Evolutionary conservation across 2,888 invertebrate species (phyloP).

Genomic region (Carpatolechia fugitivella): DNA sequence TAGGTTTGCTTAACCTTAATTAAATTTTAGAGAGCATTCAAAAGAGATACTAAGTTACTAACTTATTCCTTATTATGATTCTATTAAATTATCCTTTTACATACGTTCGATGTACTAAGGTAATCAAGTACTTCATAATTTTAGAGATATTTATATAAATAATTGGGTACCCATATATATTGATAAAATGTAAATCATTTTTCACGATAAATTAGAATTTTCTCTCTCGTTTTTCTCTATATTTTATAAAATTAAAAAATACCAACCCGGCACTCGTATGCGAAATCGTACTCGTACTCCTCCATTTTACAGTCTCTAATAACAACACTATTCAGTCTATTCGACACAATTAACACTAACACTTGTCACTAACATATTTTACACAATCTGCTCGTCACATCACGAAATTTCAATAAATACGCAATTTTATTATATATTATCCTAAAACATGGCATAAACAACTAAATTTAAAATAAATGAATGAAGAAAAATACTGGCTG

Average conservation of each 20-base stretch:
- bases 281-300: slow-evolving; percentile 82
- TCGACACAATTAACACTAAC: slow-evolving; percentile 23
- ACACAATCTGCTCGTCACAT: slow-evolving; percentile 35
- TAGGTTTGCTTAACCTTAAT: too few relatives aligned
- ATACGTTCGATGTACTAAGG: too few relatives aligned
- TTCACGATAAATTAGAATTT: too few relatives aligned
- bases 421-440: slow-evolving; percentile 29
- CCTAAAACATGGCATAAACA: slow-evolving; percentile 29
- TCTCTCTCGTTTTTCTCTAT: background rate
- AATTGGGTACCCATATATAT: too few relatives aligned
- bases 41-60: too few relatives aligned
- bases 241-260: slow-evolving; percentile 28
- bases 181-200: too few relatives aligned
- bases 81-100: too few relatives aligned
- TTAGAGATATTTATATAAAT: too few relatives aligned
- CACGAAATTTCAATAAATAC: slow-evolving; percentile 14
- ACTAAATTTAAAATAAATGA: slow-evolving; percentile 18
- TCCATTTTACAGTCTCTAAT: slow-evolving; percentile 52
- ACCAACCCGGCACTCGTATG: slow-evolving; percentile 83
- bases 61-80: too few relatives aligned
- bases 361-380: slow-evolving; percentile 48
- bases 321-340: slow-evolving; percentile 12
- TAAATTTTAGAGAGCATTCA: too few relatives aligned
- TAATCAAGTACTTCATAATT: too few relatives aligned
- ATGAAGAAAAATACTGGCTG: background rate